phyloP scores from a whole-genome alignment of 2,113 vertebrate genomes.

The Seriola quinqueradiata region DNA sequence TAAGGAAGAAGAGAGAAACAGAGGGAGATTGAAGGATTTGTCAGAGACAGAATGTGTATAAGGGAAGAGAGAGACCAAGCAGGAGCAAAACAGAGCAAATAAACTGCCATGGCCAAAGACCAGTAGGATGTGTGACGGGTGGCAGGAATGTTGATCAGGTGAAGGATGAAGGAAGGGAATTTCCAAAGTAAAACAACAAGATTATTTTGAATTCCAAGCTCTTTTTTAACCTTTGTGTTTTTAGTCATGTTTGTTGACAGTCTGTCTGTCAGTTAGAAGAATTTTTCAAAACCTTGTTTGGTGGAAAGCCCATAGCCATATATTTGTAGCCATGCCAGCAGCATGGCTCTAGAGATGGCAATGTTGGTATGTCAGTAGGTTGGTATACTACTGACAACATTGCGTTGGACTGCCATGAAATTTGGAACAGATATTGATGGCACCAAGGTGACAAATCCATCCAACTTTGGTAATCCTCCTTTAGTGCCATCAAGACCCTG shows the following conservation, averaged over 20 bases:
- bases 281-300: too few species aligned
- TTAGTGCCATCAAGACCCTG: too few species aligned
- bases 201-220: background rate
- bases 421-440: background rate
- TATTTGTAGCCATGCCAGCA: background rate
- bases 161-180: background rate
- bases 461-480: background rate
- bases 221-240: background rate
- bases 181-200: background rate
- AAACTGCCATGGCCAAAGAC: conserved; percentile 35
- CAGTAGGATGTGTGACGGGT: conserved; percentile 4
- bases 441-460: background rate
- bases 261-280: background rate
- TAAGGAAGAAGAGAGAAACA: conserved; percentile 31
- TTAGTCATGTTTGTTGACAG: background rate
- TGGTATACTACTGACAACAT: background rate
- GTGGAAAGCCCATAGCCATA: too few species aligned
- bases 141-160: conserved; percentile 40
- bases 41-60: conserved; percentile 33
- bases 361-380: background rate
- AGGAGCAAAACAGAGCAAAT: conserved; percentile 58
- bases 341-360: background rate
- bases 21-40: conserved; percentile 60
- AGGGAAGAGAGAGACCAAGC: conserved; percentile 24
- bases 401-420: background rate